Percentiles rank a stretch among this genome's conserved stretches.
Evolutionary conservation across 2,888 invertebrate genomes (phyloP).

Genomic region (Entomobrya multifasciata): DNA sequence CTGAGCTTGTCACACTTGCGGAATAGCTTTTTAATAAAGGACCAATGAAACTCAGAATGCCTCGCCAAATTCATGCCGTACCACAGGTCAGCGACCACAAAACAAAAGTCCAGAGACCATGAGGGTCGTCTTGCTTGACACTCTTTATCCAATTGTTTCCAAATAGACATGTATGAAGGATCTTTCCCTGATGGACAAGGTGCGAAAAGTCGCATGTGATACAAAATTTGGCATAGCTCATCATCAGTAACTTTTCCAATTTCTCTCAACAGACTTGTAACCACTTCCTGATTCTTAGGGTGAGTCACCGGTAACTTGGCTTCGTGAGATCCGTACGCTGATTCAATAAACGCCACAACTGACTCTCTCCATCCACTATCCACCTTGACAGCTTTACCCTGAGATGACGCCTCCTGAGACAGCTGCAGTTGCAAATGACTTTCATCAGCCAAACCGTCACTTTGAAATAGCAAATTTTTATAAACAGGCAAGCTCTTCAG

Average conservation of each 20-base stretch:
- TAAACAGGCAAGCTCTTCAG: constrained; percentile 48
- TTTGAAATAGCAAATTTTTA: constrained; percentile 42
- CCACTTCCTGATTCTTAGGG: constrained; percentile 51
- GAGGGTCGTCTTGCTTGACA: constrained; percentile 83
- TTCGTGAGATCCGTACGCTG: constrained; percentile 17
- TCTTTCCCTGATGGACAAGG: constrained; percentile 83
- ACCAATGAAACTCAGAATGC: constrained; percentile 82
- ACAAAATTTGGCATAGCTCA: constrained; percentile 67
- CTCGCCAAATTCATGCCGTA: constrained; percentile 81
- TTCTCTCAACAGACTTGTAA: constrained; percentile 50
- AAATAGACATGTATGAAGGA: constrained; percentile 85
- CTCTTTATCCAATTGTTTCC: constrained; percentile 86
- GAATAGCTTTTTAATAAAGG: constrained; percentile 84
- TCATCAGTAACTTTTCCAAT: constrained; percentile 56
- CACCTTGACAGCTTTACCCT: background rate
- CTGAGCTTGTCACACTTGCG: constrained; percentile 84
- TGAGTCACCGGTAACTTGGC: constrained; percentile 54
- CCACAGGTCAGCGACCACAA: constrained; percentile 86
- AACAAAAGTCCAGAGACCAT: constrained; percentile 84
- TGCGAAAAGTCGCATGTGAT: constrained; percentile 80
- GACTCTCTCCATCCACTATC: constrained; percentile 27
- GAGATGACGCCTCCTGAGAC: background rate
- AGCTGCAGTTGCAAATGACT: background rate
- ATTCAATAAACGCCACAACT: constrained; percentile 43
- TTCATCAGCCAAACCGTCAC: background rate